These are phyloP conservation scores for Antheraea pernyi DNA, from an alignment of 1,140 invertebrate genomes.

Conservation along the genomic window DNA sequence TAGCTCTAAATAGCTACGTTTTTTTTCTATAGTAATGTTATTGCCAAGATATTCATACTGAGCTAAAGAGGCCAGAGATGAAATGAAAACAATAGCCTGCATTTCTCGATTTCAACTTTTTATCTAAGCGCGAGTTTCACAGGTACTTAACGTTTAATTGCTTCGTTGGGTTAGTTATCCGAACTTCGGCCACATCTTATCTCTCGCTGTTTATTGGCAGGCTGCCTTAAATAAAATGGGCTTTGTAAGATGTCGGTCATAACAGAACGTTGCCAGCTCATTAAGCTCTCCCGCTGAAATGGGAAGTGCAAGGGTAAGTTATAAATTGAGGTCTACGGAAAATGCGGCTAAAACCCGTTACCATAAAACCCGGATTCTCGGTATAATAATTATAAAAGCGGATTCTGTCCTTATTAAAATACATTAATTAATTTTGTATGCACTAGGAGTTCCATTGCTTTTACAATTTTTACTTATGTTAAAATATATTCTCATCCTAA, in stretches of 20 bases:
- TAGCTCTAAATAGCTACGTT: too few species aligned
- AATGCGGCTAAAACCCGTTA: not conserved
- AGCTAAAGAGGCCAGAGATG: not conserved
- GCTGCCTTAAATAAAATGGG: conserved; percentile 48
- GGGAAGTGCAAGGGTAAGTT: conserved; percentile 28
- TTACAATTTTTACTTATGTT: too few species aligned
- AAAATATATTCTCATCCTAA: too few species aligned
- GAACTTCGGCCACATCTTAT: conserved; percentile 17
- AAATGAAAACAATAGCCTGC: not conserved
- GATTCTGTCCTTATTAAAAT: too few species aligned
- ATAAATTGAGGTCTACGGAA: conserved; percentile 3
- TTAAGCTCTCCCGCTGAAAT: conserved; percentile 33
- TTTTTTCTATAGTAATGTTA: too few species aligned
- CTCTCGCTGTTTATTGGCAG: conserved; percentile 35
- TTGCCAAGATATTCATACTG: not conserved
- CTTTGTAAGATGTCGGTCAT: conserved; percentile 33
- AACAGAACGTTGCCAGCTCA: conserved; percentile 34
- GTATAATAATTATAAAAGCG: not conserved
- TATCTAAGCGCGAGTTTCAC: conserved; percentile 14
- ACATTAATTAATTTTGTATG: too few species aligned
- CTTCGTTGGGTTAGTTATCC: conserved; percentile 27
- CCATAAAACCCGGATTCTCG: not conserved
- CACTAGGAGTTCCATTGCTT: too few species aligned
- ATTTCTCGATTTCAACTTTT: not conserved
- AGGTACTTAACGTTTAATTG: conserved; percentile 26